Conservation (phyloP, 1,140 invertebrate species). For the Drosophila lowei region DNA sequence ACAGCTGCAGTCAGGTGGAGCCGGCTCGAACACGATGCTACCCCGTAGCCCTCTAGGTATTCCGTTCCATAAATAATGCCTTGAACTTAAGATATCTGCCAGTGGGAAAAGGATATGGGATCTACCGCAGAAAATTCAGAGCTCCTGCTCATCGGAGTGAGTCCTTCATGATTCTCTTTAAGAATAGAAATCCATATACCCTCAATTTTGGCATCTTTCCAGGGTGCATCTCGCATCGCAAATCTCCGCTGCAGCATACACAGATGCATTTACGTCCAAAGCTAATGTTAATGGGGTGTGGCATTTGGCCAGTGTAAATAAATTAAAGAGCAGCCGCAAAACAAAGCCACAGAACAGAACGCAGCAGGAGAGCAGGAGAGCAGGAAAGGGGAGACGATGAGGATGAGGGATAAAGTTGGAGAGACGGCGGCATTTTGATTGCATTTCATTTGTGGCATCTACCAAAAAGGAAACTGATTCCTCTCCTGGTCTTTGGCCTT, state of each 20-base stretch:
- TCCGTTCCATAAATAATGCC: no score
- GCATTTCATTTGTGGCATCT: slow-evolving; percentile 66
- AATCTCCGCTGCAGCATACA: slow-evolving; percentile 2
- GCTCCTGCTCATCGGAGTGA: no score
- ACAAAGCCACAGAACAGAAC: slow-evolving; percentile 39
- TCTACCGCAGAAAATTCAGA: no score
- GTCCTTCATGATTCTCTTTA: no score
- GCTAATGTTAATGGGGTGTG: slow-evolving; percentile 71
- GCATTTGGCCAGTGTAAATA: slow-evolving; percentile 76
- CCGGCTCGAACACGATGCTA: not conserved
- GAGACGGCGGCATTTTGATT: slow-evolving; percentile 68
- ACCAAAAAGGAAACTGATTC: slow-evolving; percentile 19
- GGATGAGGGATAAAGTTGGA: not conserved
- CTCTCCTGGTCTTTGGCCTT: slow-evolving; percentile 41
- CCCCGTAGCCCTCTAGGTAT: not conserved
- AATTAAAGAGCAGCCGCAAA: slow-evolving; percentile 76
- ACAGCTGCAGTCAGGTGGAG: slow-evolving; percentile 19
- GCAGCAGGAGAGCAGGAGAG: not conserved
- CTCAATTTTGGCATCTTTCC: no score
- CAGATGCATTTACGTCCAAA: slow-evolving; percentile 37
- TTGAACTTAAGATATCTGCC: no score
- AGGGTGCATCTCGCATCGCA: no score
- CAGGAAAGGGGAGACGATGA: not conserved
- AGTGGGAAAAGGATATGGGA: no score
- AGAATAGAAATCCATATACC: no score